Conservation (phyloP, 2,113 vertebrate genomes). For the Melanerpes aurifrons region DNA sequence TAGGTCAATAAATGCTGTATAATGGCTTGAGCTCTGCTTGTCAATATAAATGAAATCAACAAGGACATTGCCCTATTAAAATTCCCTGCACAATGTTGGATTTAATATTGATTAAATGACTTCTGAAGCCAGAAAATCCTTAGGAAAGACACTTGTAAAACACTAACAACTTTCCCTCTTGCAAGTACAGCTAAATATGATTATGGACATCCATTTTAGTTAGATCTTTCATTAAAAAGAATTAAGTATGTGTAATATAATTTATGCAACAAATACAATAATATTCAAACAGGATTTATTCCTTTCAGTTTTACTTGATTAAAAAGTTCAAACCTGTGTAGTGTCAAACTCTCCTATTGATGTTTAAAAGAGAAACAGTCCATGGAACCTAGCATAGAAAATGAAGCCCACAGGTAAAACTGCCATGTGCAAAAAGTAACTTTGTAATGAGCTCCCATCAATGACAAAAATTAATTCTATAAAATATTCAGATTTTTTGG, state of each 20-base stretch:
- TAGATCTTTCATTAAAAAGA: not conserved
- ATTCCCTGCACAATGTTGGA: not conserved
- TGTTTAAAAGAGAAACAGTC: not conserved
- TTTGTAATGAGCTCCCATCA: not conserved
- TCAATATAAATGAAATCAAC: not conserved
- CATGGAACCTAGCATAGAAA: not conserved
- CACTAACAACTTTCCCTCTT: not conserved
- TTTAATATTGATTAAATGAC: not conserved
- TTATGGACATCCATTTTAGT: not conserved
- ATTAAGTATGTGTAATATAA: conserved; percentile 11
- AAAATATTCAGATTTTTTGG: not conserved
- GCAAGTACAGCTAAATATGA: not conserved
- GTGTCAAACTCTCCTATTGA: conserved; percentile 15
- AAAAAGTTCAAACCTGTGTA: conserved; percentile 21
- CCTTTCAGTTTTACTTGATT: conserved; percentile 31
- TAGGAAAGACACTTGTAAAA: not conserved
- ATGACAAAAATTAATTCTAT: not conserved
- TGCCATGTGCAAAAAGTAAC: not conserved
- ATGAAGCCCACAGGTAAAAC: not conserved
- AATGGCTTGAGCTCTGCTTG: not conserved
- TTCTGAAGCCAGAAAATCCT: not conserved
- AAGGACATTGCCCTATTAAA: not conserved
- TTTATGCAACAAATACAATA: conserved; percentile 43
- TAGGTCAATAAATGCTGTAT: conserved; percentile 6
- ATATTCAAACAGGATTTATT: conserved; percentile 31